A percentile compares a stretch with the other conserved stretches of the same genome.
Conservation (phyloP, 2,113 vertebrate genomes). For the Syngnathoides biaculeatus region DNA sequence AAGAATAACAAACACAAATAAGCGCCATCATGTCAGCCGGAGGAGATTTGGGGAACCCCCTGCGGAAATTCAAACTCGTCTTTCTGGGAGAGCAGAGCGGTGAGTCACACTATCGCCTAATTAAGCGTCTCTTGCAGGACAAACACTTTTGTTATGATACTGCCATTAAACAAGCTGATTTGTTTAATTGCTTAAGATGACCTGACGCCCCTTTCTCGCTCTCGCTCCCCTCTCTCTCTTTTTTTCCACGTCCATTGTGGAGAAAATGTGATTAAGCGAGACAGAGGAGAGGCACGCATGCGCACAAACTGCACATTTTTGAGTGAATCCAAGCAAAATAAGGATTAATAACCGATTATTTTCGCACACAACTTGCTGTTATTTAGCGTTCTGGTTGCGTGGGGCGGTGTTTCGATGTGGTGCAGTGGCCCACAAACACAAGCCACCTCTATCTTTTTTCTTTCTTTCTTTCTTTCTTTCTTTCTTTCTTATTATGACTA, state of each 20-base stretch:
- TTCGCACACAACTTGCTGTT: constrained; percentile 14
- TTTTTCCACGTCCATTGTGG: neutral
- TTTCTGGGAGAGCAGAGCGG: constrained; percentile 94
- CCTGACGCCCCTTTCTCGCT: neutral
- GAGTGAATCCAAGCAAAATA: neutral
- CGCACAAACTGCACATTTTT: constrained; percentile 2
- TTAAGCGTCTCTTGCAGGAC: constrained; percentile 16
- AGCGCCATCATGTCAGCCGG: constrained; percentile 81
- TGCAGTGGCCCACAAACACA: constrained; percentile 63
- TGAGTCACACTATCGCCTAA: constrained; percentile 71
- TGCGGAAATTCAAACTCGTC: constrained; percentile 94
- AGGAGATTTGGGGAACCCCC: constrained; percentile 90
- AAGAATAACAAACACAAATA: neutral
- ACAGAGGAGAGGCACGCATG: constrained; percentile 6
- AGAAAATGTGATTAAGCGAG: neutral
- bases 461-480: neutral
- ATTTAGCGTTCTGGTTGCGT: constrained; percentile 14
- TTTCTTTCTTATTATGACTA: neutral
- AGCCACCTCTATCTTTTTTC: constrained; percentile 10
- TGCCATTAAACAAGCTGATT: neutral
- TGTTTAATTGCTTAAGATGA: neutral
- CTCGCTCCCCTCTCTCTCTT: too few relatives aligned
- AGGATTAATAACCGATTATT: neutral
- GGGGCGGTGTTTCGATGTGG: constrained; percentile 49
- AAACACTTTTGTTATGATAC: constrained; percentile 1